Evolutionary conservation across 2,113 vertebrate species (phyloP).

Genomic region (Tricholaema leucomelas): DNA sequence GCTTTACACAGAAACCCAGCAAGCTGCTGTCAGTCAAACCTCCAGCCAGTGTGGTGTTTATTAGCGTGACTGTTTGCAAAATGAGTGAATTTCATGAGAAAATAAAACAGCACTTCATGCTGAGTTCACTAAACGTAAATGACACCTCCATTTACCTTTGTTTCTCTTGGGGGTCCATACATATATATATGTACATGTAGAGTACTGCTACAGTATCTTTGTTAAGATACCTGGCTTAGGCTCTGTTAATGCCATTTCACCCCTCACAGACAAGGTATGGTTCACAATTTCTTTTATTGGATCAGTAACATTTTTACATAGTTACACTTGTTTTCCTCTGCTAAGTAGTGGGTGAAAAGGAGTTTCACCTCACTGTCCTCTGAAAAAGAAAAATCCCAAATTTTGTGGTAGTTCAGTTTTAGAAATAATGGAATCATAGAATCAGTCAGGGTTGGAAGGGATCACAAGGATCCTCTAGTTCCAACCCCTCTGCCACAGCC

Average conservation of each 20-base stretch:
- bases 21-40: constrained; percentile 20
- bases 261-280: background rate
- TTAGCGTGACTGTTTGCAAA: constrained; percentile 35
- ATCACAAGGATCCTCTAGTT: too few species aligned
- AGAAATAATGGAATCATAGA: too few species aligned
- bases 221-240: background rate
- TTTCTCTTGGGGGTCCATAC: background rate
- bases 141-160: constrained; percentile 18
- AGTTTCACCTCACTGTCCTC: background rate
- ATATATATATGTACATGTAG: too few species aligned
- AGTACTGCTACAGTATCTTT: background rate
- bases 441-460: too few species aligned
- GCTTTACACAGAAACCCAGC: constrained; percentile 22
- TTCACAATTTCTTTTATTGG: background rate
- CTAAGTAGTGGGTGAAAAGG: background rate
- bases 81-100: constrained; percentile 30
- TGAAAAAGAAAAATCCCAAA: background rate
- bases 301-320: background rate
- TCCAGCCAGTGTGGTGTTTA: constrained; percentile 14
- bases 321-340: background rate
- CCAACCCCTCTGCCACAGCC: too few species aligned
- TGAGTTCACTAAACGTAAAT: constrained; percentile 4
- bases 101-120: constrained; percentile 25
- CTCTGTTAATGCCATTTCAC: background rate
- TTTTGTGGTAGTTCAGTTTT: background rate